Evolutionary conservation across 2,113 vertebrate species (phyloP), one percentile per base, ranked within the genome.

Genomic region (Corythaeola cristata): DNA sequence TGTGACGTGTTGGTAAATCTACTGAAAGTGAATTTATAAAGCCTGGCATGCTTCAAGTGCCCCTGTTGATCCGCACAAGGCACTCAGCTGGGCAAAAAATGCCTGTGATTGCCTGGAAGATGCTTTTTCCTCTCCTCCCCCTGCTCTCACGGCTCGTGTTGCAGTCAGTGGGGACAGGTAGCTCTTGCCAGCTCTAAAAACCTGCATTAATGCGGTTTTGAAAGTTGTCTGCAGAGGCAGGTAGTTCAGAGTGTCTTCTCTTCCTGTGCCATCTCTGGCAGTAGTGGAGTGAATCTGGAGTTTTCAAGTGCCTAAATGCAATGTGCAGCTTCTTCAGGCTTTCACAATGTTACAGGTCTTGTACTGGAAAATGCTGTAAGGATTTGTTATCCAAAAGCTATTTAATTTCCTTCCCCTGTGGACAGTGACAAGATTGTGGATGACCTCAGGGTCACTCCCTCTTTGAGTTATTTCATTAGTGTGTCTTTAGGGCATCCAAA

Each of bases 1-100:
- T 89, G 44, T 96, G 89, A 95, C 8, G 1, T 85, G 77, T 72
- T 87, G 62, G 90, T 91, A 93, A 87, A 91, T 89, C 77, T 72
- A 27, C 83, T 85, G 90, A 79, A 92, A 92, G 87, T 90, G 91
- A 89, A 76, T 85, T 92, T 90, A 84, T 68, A 92, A 75, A 73
- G 72, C 0, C 71, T 47, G 63, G 73, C 17, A 2, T 87, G 81
- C 30, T 14, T 95, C 62, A 82, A 94, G 94, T 72, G 69, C 41
- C 95, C 44, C 76, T 80, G 24, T 62, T 59, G 80, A 56, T 82
- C 55, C 30, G 52, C 56, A 69, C 1, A 2, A 37, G 76, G 41
- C 75, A 56, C 82, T 91, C 49, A 87, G 27, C 47, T 79, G 68
- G 55, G 53, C 9, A 68, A 74, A 92, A 92, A 83, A 67, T 71